phyloP scores from a whole-genome alignment of 2,113 vertebrate genomes.

The Muntiacus muntjak region DNA sequence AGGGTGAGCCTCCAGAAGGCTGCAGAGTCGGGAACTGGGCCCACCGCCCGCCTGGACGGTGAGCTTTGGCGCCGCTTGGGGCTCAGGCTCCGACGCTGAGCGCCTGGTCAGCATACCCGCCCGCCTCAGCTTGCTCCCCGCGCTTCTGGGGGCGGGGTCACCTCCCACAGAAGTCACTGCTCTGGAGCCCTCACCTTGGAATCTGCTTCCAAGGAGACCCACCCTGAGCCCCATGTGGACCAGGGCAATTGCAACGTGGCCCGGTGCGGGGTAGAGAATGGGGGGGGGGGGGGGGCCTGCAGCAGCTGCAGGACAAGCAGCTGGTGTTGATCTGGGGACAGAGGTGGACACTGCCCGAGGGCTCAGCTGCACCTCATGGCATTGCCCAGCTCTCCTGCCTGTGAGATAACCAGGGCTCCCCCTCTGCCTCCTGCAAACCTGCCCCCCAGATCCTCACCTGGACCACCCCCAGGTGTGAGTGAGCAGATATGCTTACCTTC shows the following conservation, averaged over 20 bases:
- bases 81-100: no score
- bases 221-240: background rate
- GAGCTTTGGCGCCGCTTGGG: background rate
- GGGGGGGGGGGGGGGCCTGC: background rate
- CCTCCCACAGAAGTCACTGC: background rate
- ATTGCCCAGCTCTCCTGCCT: background rate
- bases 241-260: background rate
- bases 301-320: no score
- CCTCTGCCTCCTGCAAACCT: background rate
- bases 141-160: no score
- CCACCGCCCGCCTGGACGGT: accelerated
- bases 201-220: background rate
- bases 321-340: background rate
- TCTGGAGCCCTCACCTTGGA: background rate
- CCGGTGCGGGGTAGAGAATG: background rate
- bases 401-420: background rate
- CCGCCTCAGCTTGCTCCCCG: background rate
- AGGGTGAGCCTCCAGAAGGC: background rate
- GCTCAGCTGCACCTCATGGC: background rate
- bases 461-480: background rate
- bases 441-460: background rate
- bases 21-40: background rate
- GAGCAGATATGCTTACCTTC: background rate
- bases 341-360: background rate
- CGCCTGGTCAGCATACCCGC: background rate